Conservation (phyloP, 92 coral and sea anemone species). For the Porites lobata region DNA sequence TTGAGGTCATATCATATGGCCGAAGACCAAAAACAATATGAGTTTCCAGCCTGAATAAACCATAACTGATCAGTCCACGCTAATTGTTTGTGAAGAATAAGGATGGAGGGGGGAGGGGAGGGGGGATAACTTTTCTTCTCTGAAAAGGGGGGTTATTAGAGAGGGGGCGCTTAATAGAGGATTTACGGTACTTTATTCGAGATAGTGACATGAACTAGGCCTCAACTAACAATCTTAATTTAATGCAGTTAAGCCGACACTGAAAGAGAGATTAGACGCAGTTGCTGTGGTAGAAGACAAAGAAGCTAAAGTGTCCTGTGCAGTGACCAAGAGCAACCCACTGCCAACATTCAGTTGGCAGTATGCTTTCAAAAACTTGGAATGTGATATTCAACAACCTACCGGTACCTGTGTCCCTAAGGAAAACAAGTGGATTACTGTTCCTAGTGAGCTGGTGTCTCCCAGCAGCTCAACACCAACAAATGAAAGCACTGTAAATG, state of each 20-base stretch:
- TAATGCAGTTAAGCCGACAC: constrained; percentile 33
- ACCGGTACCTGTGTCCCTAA: background rate
- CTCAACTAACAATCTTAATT: background rate
- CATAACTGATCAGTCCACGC: too few relatives aligned
- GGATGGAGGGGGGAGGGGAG: too few relatives aligned
- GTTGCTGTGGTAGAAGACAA: background rate
- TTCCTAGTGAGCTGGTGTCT: background rate
- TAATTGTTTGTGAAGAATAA: too few relatives aligned
- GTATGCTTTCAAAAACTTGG: constrained; percentile 33
- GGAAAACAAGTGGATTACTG: background rate
- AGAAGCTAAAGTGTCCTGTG: constrained; percentile 48
- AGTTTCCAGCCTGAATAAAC: too few relatives aligned
- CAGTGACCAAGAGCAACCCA: constrained; percentile 55
- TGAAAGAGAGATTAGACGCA: background rate
- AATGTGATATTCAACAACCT: background rate
- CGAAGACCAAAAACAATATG: too few relatives aligned
- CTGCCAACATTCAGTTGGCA: constrained; percentile 66
- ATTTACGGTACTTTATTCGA: too few relatives aligned
- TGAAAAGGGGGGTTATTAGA: too few relatives aligned
- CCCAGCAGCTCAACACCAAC: background rate
- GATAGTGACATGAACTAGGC: too few relatives aligned
- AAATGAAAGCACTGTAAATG: background rate
- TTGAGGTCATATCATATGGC: too few relatives aligned
- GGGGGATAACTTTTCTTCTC: too few relatives aligned
- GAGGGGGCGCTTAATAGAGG: too few relatives aligned